phyloP scores from a whole-genome alignment of 2,113 vertebrate species.

The Dipodomys stephensi region DNA sequence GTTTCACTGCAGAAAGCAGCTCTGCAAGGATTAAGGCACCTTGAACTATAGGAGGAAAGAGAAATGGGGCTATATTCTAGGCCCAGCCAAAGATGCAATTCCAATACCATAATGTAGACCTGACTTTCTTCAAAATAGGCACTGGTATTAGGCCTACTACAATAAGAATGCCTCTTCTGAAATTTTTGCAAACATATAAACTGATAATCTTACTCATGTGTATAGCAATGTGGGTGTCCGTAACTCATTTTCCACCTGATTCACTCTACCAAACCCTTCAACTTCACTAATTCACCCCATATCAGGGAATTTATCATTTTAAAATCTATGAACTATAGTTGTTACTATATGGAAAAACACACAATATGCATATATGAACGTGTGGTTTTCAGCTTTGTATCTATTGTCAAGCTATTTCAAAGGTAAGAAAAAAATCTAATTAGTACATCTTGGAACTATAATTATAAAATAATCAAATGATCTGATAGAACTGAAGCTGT shows the following conservation, averaged over 20 bases:
- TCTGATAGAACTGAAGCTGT: constrained; percentile 24
- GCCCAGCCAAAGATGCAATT: not conserved
- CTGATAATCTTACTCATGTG: not conserved
- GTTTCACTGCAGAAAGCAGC: constrained; percentile 95
- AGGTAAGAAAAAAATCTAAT: constrained; percentile 36
- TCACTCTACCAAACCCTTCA: not conserved
- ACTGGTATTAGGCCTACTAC: not conserved
- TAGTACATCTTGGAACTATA: constrained; percentile 20
- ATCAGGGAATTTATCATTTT: not conserved
- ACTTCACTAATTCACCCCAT: constrained; percentile 20
- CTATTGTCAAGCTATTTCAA: constrained; percentile 56
- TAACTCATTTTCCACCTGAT: not conserved
- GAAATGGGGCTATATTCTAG: not conserved
- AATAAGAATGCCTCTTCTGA: not conserved
- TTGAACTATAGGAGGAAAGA: constrained; percentile 86
- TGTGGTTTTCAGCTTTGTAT: constrained; percentile 9
- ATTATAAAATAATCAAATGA: constrained; percentile 22
- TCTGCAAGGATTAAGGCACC: constrained; percentile 95
- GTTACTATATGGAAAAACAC: not conserved
- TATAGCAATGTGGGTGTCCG: not conserved
- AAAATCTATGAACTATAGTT: not conserved
- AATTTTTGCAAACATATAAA: constrained; percentile 18
- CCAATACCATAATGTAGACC: not conserved
- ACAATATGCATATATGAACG: not conserved
- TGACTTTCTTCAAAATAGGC: constrained; percentile 22